A percentile compares a stretch with the other conserved stretches of the same genome.
Evolutionary conservation across 2,888 invertebrate species (phyloP).

Genomic region (Piscicola geometra): DNA sequence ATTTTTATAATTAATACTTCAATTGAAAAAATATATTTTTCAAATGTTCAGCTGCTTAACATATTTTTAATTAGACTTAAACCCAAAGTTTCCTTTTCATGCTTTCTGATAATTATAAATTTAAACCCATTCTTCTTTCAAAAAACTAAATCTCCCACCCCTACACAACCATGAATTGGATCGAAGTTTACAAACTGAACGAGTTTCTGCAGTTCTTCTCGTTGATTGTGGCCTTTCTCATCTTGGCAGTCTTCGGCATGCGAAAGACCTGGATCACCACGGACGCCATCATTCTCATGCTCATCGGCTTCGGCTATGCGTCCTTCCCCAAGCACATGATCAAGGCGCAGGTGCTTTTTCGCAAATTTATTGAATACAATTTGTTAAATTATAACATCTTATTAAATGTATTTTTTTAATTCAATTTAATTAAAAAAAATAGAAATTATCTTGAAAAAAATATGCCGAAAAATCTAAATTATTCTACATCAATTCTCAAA

Average conservation of each 20-base stretch:
- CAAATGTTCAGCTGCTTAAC: too few species aligned
- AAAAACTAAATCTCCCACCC: background rate
- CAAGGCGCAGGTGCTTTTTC: conserved; percentile 26
- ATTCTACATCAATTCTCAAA: too few species aligned
- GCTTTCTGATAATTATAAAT: too few species aligned
- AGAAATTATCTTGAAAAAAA: background rate
- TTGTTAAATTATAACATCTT: too few species aligned
- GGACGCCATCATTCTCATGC: conserved; percentile 37
- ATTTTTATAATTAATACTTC: too few species aligned
- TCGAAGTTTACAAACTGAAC: conserved; percentile 35
- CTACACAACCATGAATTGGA: conserved; percentile 32
- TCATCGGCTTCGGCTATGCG: conserved; percentile 36
- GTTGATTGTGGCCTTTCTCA: conserved; percentile 41
- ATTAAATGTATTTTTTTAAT: too few species aligned
- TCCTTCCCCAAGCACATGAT: conserved; percentile 23
- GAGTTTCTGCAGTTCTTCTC: conserved; percentile 37
- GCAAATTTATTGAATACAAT: too few species aligned
- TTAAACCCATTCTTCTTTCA: too few species aligned
- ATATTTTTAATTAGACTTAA: too few species aligned
- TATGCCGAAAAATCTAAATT: background rate
- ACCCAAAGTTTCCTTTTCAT: too few species aligned
- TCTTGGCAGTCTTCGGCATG: conserved; percentile 40
- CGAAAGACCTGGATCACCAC: conserved; percentile 41
- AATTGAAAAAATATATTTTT: too few species aligned
- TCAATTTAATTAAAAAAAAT: too few species aligned